Evolutionary conservation across 1,140 invertebrate species (phyloP).

Genomic region (Zeugodacus cucurbitae): DNA sequence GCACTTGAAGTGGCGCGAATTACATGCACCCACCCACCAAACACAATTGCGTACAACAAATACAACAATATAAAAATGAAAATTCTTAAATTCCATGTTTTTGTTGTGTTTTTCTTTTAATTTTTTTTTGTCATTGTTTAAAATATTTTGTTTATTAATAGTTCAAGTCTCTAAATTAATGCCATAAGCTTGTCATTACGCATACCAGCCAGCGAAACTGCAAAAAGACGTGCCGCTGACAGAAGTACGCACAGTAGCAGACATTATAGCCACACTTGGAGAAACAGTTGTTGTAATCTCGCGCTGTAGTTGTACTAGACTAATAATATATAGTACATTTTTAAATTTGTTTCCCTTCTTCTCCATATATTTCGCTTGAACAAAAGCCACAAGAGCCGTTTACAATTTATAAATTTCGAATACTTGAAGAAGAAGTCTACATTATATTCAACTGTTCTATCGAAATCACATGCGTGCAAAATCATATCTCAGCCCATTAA

Average conservation of each 20-base stretch:
- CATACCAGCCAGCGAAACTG: neutral
- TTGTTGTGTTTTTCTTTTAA: neutral
- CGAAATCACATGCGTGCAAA: no score
- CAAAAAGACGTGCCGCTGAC: neutral
- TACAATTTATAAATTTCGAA: no score
- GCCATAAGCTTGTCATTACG: neutral
- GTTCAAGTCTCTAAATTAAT: neutral
- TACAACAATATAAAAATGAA: neutral
- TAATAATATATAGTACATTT: no score
- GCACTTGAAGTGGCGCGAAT: neutral
- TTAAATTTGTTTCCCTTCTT: no score
- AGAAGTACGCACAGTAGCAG: neutral
- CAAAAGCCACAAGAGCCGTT: no score
- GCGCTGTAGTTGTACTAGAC: no score
- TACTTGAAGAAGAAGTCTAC: no score
- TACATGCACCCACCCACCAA: no score
- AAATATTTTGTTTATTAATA: constrained; percentile 7
- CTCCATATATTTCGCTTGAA: no score
- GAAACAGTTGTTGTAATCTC: neutral
- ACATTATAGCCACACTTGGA: neutral
- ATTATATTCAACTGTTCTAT: no score
- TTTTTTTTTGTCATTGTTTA: neutral
- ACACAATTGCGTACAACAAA: neutral
- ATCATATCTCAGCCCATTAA: no score
- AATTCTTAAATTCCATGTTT: neutral